Evolutionary conservation across 2,888 invertebrate species (phyloP).

Genomic region (Caenorhabditis imperialis): DNA sequence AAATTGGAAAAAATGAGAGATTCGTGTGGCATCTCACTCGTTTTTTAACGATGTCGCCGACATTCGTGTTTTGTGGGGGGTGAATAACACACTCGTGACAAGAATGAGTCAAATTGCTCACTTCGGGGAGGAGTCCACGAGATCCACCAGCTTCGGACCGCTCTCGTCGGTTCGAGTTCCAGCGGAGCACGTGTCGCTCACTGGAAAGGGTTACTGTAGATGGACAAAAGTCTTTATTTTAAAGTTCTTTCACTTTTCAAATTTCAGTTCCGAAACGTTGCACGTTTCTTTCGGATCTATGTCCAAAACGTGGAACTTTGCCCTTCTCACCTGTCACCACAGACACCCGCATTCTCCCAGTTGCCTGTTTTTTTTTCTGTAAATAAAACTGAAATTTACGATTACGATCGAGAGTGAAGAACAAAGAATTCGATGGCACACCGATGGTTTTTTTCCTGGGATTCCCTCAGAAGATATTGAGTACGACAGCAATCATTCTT

Average conservation of each 20-base stretch:
- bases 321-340: slow-evolving; percentile 44
- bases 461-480: too few relatives aligned
- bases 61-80: slow-evolving; percentile 12
- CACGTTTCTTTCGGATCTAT: background rate
- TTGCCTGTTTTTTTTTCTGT: slow-evolving; percentile 33
- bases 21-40: slow-evolving; percentile 33
- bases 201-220: slow-evolving; percentile 28
- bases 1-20: slow-evolving; percentile 37
- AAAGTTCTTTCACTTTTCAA: background rate
- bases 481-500: too few relatives aligned
- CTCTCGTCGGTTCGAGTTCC: slow-evolving; percentile 66
- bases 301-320: slow-evolving; percentile 22
- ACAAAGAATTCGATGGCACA: slow-evolving; percentile 8
- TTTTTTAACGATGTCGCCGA: slow-evolving; percentile 23
- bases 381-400: slow-evolving; percentile 35
- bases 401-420: slow-evolving; percentile 8
- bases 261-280: background rate
- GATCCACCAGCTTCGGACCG: slow-evolving; percentile 63
- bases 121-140: slow-evolving; percentile 46
- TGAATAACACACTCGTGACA: slow-evolving; percentile 33
- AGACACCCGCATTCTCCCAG: slow-evolving; percentile 41
- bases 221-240: too few relatives aligned
- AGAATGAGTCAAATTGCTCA: slow-evolving; percentile 7
- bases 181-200: slow-evolving; percentile 67
- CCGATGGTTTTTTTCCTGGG: too few relatives aligned